Base-by-base conservation (phyloP, 2,113 vertebrate genomes). In the Seriola dumerili region DNA sequence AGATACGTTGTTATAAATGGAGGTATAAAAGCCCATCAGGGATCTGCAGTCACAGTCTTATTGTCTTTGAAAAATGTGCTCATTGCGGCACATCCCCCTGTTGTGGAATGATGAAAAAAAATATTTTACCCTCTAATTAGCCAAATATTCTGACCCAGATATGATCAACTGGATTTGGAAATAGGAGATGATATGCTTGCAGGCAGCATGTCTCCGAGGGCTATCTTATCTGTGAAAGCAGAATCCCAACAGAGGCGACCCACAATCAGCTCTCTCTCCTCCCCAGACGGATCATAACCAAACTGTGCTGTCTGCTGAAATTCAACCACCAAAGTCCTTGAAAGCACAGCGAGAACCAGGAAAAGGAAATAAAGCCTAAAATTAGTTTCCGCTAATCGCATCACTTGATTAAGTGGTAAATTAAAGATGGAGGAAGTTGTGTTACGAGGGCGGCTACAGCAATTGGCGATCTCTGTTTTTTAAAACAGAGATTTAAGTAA, bases 131-230 rank as follows among this genome's bases (percentile, higher is more conserved):
- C 80, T 85, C 89, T 93, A 91, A 94, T 94, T 93, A 91, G 92
- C 89, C 77, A 89, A 94, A 92, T 94, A 93, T 90, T 84, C 88
- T 91, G 88, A 90, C 92, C 91, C 85, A 94, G 90, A 95, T 94
- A 90, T 81, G 68, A 92, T 93, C 85, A 38, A 80, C 63, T 80
- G 83, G 85, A 78, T 80, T 80, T 88, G 76, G 76, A 89, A 81
- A 80, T 55, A 34, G 67, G 84, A 90, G 84, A 80, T 42, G 61
- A 83, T 78, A 38, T 44, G n/a, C 88, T 86, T 71, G 65, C 81
- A 90, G 72, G 79, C 79, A 72, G 57, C 32, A 6, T 57, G 78
- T 86, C 90, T 91, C 87, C 0, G 25, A 77, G 73, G 83, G 69
- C 62, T 88, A 81, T 91, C 81, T 91, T 92, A 91, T 93, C 89